Base-by-base conservation (phyloP, 2,797 vertebrate species). In the Adrianichthys oophorus region DNA sequence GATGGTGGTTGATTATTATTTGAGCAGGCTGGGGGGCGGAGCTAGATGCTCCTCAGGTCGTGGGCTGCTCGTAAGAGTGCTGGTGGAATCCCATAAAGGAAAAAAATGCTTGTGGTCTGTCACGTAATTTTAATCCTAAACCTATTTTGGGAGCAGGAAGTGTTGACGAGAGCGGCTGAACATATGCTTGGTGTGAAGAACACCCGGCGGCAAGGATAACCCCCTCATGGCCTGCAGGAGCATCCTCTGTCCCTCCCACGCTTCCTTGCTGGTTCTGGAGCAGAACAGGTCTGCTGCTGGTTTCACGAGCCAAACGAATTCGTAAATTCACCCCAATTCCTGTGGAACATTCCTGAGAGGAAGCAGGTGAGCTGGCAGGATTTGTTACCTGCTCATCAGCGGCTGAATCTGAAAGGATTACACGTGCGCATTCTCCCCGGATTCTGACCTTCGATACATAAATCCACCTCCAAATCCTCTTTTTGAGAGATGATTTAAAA, bases 131-230 rank as follows among this genome's bases (percentile, higher is more conserved):
- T 32, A 21, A 61, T 45, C 24, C 13, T 15, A 18, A 24, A 2
- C 17, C 45, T 68, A 21, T 52, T 59, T 52, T 48, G 26, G 29
- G 43, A 45, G 7, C 16, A 68, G 0, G 26, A n/a, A 7, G 37
- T 62, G 58, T 14, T 75, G 59, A 54, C 15, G 7, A 59, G 63
- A 19, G 56, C 69, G 69, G 65, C 65, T 18, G 1, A 68, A 24
- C 72, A 79, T 76, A 74, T 75, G 78, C 53, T 47, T 26, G 48
- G n/a, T 0, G 4, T 56, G 46, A 66, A 68, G 73, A 58, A 79
- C 41, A 61, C 59, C 79, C 50, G 58, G 70, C 78, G 74, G 54
- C 74, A 52, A 79, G 83, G 83, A 68, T 47, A 76, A 68, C 79
- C 81, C 78, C 15, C 41, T 67, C 32, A 59, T 41, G 19, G 1